A percentile compares a stretch with the other conserved stretches of the same genome.
These are phyloP conservation scores for Lacerta viridis DNA, from an alignment of 2,797 vertebrate genomes.

Conservation along the genomic window DNA sequence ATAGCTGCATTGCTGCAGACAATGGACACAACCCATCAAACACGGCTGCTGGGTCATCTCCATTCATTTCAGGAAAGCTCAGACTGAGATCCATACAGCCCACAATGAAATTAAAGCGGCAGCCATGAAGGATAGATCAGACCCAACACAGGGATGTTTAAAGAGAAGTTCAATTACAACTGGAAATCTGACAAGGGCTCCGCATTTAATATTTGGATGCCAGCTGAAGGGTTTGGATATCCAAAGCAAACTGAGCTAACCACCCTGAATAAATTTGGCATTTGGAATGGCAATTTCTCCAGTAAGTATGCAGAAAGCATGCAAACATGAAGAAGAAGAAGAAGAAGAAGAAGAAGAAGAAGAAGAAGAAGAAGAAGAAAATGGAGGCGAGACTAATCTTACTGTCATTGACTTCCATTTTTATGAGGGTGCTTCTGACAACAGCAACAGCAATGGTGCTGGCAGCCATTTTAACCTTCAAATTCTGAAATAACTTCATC, in stretches of 20 bases:
- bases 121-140: too few relatives aligned
- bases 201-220: background rate
- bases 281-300: background rate
- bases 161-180: background rate
- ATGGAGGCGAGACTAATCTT: background rate
- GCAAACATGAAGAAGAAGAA: background rate
- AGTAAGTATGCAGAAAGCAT: background rate
- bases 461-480: conserved; percentile 9
- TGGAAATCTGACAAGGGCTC: background rate
- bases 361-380: background rate
- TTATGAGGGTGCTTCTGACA: background rate
- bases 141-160: background rate
- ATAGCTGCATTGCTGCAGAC: background rate
- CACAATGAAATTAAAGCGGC: background rate
- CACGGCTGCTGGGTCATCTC: background rate
- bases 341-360: too few relatives aligned
- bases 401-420: background rate
- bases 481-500: background rate
- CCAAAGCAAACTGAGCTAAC: background rate
- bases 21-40: background rate
- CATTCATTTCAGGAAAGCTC: background rate
- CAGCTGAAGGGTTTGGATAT: background rate
- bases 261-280: too few relatives aligned
- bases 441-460: background rate
- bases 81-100: background rate